Evolutionary conservation across 2,888 invertebrate species (phyloP), one percentile per base, ranked within the genome.

Genomic region (Mythimna pallens): DNA sequence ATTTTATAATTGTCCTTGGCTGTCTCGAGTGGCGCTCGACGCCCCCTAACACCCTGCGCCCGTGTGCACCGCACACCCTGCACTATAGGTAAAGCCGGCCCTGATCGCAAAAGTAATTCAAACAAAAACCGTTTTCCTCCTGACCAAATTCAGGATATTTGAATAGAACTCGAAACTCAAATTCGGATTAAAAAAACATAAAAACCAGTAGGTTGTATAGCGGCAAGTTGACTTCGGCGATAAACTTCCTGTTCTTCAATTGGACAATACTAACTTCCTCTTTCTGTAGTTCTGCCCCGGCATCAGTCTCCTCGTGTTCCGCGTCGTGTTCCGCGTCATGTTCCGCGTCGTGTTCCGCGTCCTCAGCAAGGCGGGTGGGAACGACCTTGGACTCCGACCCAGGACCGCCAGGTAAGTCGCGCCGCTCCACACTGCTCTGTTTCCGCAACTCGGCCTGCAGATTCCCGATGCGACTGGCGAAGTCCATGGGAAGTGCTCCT

Each of bases 401-500:
- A 30, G 30, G 30, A 30, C 30, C 30, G 30, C 2, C 2, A 30
- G 36, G 36, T 1, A 2, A 1, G 36, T 8, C 9, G 36, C 36
- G 9, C 9, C 36, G 36, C 36, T 8, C 55, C 55, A 17, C 40
- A 30, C 30, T 30, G 30, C 30, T 30, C 17, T 20, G 7, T 9
- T 65, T 10, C 4, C 14, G 30, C 22, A 71, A 17, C 9, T 80
- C 75, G 0, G 34, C 34, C n/a, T 67, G 36, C 50, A 84, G 40
- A 36, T 58, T 3, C 2, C 17, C 52, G n/a, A 84, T 25, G 17
- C 36, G 54, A 2, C 3, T 12, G 7, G 55, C 57, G 22, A 80
- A 22, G 0, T 71, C 81, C 5, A 12, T 4, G 1, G 84, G 84
- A 47, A 84, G 55, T 2, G 50, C 70, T 3, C 78, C 86, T 0